Percentiles rank a stretch among this genome's conserved stretches.
Evolutionary conservation across 2,888 invertebrate genomes (phyloP).

Genomic region (Proisotoma minuta): DNA sequence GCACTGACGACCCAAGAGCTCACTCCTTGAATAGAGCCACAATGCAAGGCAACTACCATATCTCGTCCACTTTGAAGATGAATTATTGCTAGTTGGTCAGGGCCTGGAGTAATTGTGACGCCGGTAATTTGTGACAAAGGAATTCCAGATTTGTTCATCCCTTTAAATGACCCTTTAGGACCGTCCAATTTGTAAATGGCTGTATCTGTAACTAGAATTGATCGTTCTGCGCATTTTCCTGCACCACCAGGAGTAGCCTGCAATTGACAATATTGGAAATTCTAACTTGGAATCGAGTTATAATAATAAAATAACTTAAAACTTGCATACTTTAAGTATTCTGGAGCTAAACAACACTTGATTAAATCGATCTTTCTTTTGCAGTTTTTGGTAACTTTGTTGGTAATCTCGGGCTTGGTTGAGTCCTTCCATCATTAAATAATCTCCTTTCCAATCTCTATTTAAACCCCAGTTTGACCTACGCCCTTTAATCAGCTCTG

Average conservation of each 20-base stretch:
- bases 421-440: slow-evolving; percentile 68
- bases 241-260: slow-evolving; percentile 22
- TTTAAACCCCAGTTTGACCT: slow-evolving; percentile 68
- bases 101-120: slow-evolving; percentile 73
- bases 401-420: slow-evolving; percentile 61
- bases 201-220: slow-evolving; percentile 78
- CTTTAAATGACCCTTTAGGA: slow-evolving; percentile 68
- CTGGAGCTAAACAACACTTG: slow-evolving; percentile 63
- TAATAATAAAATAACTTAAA: background rate
- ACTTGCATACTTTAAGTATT: slow-evolving; percentile 62
- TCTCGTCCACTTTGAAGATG: slow-evolving; percentile 85
- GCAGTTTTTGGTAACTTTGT: slow-evolving; percentile 64
- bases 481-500: slow-evolving; percentile 56
- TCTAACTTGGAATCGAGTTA: background rate
- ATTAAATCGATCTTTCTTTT: slow-evolving; percentile 63
- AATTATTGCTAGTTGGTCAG: slow-evolving; percentile 79
- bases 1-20: slow-evolving; percentile 45
- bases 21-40: slow-evolving; percentile 46
- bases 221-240: slow-evolving; percentile 67
- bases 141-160: slow-evolving; percentile 80
- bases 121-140: slow-evolving; percentile 65
- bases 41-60: slow-evolving; percentile 70
- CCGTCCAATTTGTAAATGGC: slow-evolving; percentile 82
- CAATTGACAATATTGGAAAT: background rate
- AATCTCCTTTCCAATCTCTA: slow-evolving; percentile 79